Evolutionary conservation across 1,140 invertebrate species (phyloP).

Genomic region (Trichonephila inaurata): DNA sequence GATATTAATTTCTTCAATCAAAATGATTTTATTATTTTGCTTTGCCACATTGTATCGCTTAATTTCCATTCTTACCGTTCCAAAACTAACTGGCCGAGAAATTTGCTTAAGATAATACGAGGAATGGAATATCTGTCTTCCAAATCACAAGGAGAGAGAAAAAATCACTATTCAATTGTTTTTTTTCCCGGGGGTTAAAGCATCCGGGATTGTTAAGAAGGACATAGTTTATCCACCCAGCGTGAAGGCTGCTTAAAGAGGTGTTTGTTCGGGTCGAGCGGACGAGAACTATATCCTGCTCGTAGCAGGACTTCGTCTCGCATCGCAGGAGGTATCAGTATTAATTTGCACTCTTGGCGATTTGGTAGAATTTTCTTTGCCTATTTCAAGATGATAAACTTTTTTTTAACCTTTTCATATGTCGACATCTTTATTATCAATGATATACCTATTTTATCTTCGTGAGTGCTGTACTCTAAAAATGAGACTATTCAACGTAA

Average conservation of each 20-base stretch:
- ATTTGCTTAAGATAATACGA: too few species aligned
- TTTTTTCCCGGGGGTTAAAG: constrained; percentile 36
- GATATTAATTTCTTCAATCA: too few species aligned
- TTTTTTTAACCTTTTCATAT: background rate
- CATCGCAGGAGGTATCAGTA: constrained; percentile 8
- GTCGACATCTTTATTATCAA: background rate
- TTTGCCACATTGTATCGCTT: too few species aligned
- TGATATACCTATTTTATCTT: background rate
- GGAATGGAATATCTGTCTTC: too few species aligned
- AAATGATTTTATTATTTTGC: too few species aligned
- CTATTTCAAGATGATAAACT: background rate
- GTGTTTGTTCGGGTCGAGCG: constrained; percentile 69
- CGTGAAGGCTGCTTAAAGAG: constrained; percentile 50
- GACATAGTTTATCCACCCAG: constrained; percentile 50
- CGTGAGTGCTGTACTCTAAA: background rate
- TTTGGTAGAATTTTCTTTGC: background rate
- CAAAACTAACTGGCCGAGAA: background rate
- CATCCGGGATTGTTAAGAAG: constrained; percentile 63
- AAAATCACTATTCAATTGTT: constrained; percentile 41
- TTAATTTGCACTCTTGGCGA: background rate
- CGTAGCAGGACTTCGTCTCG: constrained; percentile 44
- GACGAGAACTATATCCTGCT: constrained; percentile 36
- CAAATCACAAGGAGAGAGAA: background rate
- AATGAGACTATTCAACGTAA: background rate
- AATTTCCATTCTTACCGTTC: background rate